phyloP scores from a whole-genome alignment of 2,888 invertebrate genomes.

The Girardia tigrina region DNA sequence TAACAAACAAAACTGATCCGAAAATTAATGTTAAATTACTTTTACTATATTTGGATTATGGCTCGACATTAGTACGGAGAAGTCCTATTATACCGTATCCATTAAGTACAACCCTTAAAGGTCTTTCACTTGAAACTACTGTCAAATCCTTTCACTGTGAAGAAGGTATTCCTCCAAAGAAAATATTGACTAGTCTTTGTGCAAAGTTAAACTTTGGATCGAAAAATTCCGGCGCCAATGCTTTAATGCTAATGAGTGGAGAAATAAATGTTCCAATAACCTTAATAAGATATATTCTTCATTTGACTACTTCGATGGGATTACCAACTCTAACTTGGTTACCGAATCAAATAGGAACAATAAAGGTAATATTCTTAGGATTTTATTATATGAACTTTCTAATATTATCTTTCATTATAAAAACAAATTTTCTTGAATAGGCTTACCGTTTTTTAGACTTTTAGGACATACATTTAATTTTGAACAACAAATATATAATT shows the following conservation, averaged over 20 bases:
- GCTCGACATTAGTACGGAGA: not conserved
- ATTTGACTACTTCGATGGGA: slow-evolving; percentile 8
- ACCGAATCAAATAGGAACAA: slow-evolving; percentile 20
- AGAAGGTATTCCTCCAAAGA: not conserved
- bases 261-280: not conserved
- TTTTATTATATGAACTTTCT: no score
- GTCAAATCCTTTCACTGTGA: not conserved
- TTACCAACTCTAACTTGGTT: slow-evolving; percentile 18
- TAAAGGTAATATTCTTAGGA: no score
- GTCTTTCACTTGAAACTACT: not conserved
- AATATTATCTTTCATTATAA: no score
- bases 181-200: not conserved
- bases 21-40: not conserved
- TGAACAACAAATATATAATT: no score
- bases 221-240: not conserved
- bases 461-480: no score
- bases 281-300: slow-evolving; percentile 7
- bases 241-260: slow-evolving; percentile 3
- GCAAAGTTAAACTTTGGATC: not conserved
- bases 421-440: no score
- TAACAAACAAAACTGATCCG: not conserved
- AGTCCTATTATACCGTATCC: not conserved
- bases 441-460: no score
- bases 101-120: not conserved
- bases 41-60: not conserved